A percentile compares a stretch with the other conserved stretches of the same genome.
Conservation (phyloP, 2,888 invertebrate genomes). For the Desoria tigrina region DNA sequence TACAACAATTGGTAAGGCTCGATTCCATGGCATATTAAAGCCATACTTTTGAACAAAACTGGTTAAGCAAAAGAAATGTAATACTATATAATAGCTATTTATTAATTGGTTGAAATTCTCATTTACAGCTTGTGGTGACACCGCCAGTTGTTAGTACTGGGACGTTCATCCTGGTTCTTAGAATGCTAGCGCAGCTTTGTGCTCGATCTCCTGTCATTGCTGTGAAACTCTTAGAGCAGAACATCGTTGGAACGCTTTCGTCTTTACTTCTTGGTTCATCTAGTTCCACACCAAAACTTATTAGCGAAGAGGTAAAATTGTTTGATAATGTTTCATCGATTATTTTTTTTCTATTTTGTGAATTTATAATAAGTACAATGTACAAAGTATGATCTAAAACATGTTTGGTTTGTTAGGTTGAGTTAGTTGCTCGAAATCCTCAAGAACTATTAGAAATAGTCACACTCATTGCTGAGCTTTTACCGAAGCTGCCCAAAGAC, state of each 20-base stretch:
- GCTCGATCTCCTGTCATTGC: slow-evolving; percentile 92
- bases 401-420: slow-evolving; percentile 62
- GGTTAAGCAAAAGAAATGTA: not conserved
- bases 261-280: slow-evolving; percentile 90
- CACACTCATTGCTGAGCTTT: slow-evolving; percentile 91
- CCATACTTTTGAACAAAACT: slow-evolving; percentile 6
- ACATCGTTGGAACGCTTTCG: slow-evolving; percentile 92
- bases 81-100: not conserved
- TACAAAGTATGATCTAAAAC: too few species aligned
- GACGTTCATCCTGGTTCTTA: slow-evolving; percentile 93
- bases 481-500: slow-evolving; percentile 92
- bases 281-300: slow-evolving; percentile 57
- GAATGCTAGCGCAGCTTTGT: slow-evolving; percentile 96
- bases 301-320: slow-evolving; percentile 18
- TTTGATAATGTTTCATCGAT: not conserved
- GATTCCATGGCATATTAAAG: too few species aligned
- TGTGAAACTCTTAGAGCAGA: slow-evolving; percentile 85
- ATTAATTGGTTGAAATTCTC: not conserved
- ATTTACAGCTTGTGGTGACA: slow-evolving; percentile 76
- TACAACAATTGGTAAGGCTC: slow-evolving; percentile 78
- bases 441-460: slow-evolving; percentile 98
- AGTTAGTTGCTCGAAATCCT: slow-evolving; percentile 85
- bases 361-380: not conserved
- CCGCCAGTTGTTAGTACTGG: slow-evolving; percentile 93
- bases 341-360: not conserved